Base-by-base conservation (phyloP, 2,113 vertebrate species). In the Synchiropus splendidus region DNA sequence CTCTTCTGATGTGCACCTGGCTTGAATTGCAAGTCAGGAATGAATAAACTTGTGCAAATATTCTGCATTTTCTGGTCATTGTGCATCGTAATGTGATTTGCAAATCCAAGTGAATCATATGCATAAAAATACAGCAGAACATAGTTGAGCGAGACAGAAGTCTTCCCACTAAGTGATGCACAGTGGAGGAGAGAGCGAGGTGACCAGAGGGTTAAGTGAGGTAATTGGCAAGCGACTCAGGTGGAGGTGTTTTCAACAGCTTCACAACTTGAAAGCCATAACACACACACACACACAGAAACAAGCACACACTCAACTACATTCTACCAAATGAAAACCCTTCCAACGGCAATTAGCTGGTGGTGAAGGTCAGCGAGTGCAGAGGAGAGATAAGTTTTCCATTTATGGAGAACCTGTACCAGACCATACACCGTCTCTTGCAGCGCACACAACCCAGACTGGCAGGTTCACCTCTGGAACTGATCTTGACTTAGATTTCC, bases 321-420 rank as follows among this genome's bases (percentile, higher is more conserved):
- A 56, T 58, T 45, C 59, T 39, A 43, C 56, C 46, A 64, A 61
- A 59, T 49, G 41, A 44, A 66, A 67, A 62, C 36, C 48, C 62
- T 47, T 37, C 53, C 48, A 56, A 37, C 6, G 31, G 54, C 76
- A 77, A 75, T 79, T 79, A 81, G 70, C 63, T 39, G 35, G 18
- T 38, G 55, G 34, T 66, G 63, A 77, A 77, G 74, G 67, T 76
- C 58, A 41, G 36, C 3, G 67, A 70, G 63, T 81, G 76, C 62
- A 65, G 1, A 18, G 54, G 62, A 41, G 67, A 79, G 76, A 79
- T 81, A 81, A 77, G 72, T 75, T 75, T 70, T 58, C 60, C 56
- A 77, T 73, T 79, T 79, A 67, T 56, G 52, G 50, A 18, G 35
- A 40, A 62, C 60, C 48, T 74, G 45, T 31, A 48, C 52, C 65